Evolutionary conservation across 2,113 vertebrate species (phyloP), one percentile per base, ranked within the genome.

Genomic region (Oncorhynchus mykiss): DNA sequence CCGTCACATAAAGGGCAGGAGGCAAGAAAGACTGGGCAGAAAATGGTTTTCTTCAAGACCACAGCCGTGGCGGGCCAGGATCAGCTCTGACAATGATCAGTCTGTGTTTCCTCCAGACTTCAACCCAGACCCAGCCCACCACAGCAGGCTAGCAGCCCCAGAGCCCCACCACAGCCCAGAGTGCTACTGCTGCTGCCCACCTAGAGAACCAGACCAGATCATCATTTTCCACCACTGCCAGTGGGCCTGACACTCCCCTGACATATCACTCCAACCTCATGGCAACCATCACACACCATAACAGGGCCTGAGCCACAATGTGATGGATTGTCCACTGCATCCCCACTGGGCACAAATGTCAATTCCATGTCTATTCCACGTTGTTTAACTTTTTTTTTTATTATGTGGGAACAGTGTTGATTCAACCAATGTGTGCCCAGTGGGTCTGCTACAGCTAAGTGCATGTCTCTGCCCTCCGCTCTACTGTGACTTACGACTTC

Each of bases 231-330:
- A 67, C 45, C 27, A 59, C 69, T 51, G 14, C 14, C 51, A 22
- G 69, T 77, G 79, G 81, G 72, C 73, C 75, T 70, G 77, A 85
- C 84, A 84, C 78, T 87, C 80, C 84, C 79, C 82, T 84, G 84
- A 91, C 80, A 88, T 88, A 86, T 90, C 87, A 85, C 72, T 89
- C 79, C 77, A 80, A 71, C 71, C 59, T 79, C 69, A 80, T 24
- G 25, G 67, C 78, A 22, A n/a, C 68, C 45, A 3, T 24, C 68
- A 71, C 72, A 77, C 69, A 24, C 51, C 29, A 7, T 68, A 68
- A 39, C 31, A 68, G 29, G 67, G 67, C 14, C 29, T 9, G 31
- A 18, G 67, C 31, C 2, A 16, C 59, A 16, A 4, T 11, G 72
- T 87, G 80, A 90, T 85, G 81, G 69, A 86, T 87, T 78, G 79